Conservation (phyloP, 2,888 invertebrate genomes). For the Drosophila diplacantha region DNA sequence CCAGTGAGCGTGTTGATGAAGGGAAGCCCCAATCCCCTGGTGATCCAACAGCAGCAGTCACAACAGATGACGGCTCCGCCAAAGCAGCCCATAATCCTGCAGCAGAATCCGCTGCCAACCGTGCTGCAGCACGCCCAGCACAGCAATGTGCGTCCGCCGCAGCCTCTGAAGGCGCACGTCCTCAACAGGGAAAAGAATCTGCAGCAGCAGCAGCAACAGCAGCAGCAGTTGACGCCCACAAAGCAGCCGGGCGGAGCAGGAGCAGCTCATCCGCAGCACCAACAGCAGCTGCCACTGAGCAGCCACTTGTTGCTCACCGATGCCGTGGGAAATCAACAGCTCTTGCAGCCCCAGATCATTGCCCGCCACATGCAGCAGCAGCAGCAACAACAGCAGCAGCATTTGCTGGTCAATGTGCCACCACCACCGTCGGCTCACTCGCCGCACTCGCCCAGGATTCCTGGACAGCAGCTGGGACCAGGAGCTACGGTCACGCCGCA, state of each 20-base stretch:
- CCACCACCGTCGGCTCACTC: conserved; percentile 72
- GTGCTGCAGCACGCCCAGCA: conserved; percentile 77
- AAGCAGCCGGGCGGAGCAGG: conserved; percentile 50
- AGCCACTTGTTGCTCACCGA: conserved; percentile 69
- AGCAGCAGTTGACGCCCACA: conserved; percentile 48
- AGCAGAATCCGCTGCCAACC: conserved; percentile 65
- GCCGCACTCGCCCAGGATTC: conserved; percentile 60
- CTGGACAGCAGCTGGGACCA: conserved; percentile 58
- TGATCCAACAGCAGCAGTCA: conserved; percentile 52
- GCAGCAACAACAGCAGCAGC: conserved; percentile 47
- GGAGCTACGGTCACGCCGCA: conserved; percentile 49
- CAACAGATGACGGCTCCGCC: conserved; percentile 41
- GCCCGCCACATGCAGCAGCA: conserved; percentile 55
- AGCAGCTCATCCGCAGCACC: conserved; percentile 37
- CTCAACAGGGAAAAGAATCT: conserved; percentile 79
- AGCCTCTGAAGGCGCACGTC: conserved; percentile 82
- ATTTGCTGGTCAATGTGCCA: conserved; percentile 76
- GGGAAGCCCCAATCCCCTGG: conserved; percentile 50
- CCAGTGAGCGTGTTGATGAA: conserved; percentile 75
- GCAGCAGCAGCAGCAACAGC: conserved; percentile 52
- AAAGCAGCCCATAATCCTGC: conserved; percentile 71
- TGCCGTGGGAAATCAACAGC: conserved; percentile 64
- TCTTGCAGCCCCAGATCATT: conserved; percentile 66
- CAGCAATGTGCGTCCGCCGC: conserved; percentile 78
- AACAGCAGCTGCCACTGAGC: conserved; percentile 29